A percentile compares a stretch with the other conserved stretches of the same genome.
These are phyloP conservation scores for Trichoplusia ni DNA, from an alignment of 1,140 invertebrate species.

Conservation along the genomic window DNA sequence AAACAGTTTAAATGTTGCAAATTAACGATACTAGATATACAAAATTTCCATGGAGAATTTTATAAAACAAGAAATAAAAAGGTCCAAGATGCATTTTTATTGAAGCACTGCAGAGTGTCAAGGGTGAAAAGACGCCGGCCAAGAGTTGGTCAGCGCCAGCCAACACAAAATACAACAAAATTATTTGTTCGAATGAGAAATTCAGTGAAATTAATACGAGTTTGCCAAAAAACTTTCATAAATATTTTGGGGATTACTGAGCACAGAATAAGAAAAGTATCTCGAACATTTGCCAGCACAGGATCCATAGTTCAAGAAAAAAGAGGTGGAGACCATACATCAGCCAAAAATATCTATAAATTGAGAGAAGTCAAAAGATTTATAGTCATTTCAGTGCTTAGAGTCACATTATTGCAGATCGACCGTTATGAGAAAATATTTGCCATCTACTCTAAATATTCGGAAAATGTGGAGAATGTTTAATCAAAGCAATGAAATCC, in stretches of 20 bases:
- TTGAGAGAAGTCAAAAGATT: conserved; percentile 22
- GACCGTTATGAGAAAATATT: conserved; percentile 26
- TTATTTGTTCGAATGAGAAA: conserved; percentile 20
- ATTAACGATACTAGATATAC: conserved; percentile 13
- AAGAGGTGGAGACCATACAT: conserved; percentile 32
- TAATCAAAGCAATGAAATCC: conserved; percentile 8
- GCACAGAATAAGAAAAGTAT: conserved; percentile 25
- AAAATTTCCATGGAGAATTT: conserved; percentile 31
- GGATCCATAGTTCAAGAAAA: conserved; percentile 24
- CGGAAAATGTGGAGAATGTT: conserved; percentile 35
- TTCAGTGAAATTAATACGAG: conserved; percentile 16
- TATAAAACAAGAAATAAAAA: conserved; percentile 32
- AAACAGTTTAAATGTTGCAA: conserved; percentile 6
- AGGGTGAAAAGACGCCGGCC: conserved; percentile 6
- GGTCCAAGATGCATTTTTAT: conserved; percentile 30
- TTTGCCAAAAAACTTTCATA: conserved; percentile 32
- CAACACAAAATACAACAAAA: conserved; percentile 22
- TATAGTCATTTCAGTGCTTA: conserved; percentile 32
- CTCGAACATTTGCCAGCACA: conserved; percentile 20
- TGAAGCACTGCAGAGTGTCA: conserved; percentile 20
- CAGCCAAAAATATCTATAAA: conserved; percentile 26
- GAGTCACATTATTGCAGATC: conserved; percentile 37
- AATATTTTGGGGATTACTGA: conserved; percentile 22
- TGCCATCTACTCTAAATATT: conserved; percentile 32
- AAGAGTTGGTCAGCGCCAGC: conserved; percentile 16